Base-by-base conservation (phyloP, 2,888 invertebrate species). In the Leucophora obtusa region DNA sequence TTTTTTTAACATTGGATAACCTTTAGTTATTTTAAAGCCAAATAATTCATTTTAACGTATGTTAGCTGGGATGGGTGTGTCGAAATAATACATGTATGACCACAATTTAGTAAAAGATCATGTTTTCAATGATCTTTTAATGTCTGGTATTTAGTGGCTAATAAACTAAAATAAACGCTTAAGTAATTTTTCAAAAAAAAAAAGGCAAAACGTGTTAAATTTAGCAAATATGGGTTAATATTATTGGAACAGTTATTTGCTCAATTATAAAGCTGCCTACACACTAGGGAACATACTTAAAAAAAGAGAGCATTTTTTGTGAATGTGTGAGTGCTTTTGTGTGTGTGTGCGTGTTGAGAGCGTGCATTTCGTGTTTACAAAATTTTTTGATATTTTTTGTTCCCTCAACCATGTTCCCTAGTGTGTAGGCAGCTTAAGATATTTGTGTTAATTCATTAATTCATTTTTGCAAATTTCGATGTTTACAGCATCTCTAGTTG, bases 41-140 rank as follows among this genome's bases (percentile, higher is more conserved):
- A 38, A 38, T 38, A 38, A 38, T 38, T 38, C 11, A 3, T 38
- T 38, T 14, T n/a, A 14, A 2, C 14, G 6, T 47, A n/a, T n/a
- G n/a, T n/a, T n/a, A 38, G 38, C 6, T n/a, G 10, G 59, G 11
- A 53, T 74, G 75, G 71, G 80, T 72, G 75, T 76, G 75, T 38
- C 68, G 38, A 71, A 58, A 62, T 63, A 62, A 54, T 76, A 43
- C 58, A 63, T 65, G 71, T 80, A 76, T 76, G 76, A 69, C 76
- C 80, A 59, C 80, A 80, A 80, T 72, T 76, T 76, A 76, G 76
- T 51, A 51, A 76, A 58, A 76, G 62, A 70, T 76, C 69, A 69
- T 70, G 69, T 2, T 28, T 70, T 70, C 62, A 69, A 58, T 69
- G 69, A 69, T 69, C 69, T 56, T 69, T 69, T 62, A 75, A 69